Evolutionary conservation across 2,113 vertebrate genomes (phyloP).

Genomic region (Cygnus atratus): DNA sequence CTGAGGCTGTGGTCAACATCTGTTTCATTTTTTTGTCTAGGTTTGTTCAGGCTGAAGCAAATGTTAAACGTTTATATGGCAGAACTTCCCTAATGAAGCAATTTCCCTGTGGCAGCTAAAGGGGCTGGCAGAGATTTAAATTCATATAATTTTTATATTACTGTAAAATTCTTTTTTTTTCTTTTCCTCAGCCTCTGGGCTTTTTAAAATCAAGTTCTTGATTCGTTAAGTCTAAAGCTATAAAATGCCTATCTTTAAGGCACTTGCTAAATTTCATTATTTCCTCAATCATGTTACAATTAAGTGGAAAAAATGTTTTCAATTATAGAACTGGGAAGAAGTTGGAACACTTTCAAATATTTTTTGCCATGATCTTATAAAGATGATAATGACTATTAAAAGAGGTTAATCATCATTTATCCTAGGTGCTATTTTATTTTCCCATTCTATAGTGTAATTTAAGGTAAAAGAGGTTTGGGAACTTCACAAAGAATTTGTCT

Average conservation of each 20-base stretch:
- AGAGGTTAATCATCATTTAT: background rate
- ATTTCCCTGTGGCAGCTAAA: background rate
- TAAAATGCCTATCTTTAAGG: background rate
- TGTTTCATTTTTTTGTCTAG: background rate
- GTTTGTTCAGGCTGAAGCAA: background rate
- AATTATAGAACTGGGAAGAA: background rate
- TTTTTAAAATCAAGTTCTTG: background rate
- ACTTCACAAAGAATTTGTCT: background rate
- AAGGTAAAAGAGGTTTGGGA: background rate
- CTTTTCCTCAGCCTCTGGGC: background rate
- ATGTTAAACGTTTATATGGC: background rate
- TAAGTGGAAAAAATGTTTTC: conserved; percentile 13
- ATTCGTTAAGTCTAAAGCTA: background rate
- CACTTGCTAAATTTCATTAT: background rate
- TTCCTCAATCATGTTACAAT: background rate
- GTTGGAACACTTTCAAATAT: background rate
- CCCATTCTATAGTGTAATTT: background rate
- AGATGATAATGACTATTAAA: background rate
- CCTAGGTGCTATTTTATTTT: background rate
- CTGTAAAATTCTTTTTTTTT: background rate
- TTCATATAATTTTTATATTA: background rate
- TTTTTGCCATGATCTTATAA: background rate
- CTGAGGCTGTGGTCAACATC: background rate
- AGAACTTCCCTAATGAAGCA: background rate
- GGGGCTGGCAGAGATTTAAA: background rate